A percentile compares a stretch with the other conserved stretches of the same genome.
Evolutionary conservation across 1,140 invertebrate species (phyloP).

Genomic region (Drosophila jambulina): DNA sequence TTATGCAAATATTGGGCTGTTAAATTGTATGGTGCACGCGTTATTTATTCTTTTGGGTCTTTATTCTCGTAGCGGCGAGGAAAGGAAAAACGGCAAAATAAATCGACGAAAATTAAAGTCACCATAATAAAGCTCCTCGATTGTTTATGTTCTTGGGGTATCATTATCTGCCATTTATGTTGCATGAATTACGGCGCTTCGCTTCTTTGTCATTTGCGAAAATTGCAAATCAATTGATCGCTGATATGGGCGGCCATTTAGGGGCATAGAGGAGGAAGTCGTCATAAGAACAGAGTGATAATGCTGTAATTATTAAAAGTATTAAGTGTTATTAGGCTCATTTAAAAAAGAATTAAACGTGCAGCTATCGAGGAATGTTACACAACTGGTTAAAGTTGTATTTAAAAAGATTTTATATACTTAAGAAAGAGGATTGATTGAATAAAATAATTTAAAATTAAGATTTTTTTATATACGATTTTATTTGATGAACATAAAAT

Average conservation of each 20-base stretch:
- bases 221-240: slow-evolving; percentile 57
- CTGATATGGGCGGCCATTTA: slow-evolving; percentile 21
- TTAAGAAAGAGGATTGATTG: background rate
- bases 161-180: slow-evolving; percentile 74
- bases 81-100: slow-evolving; percentile 27
- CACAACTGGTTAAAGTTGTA: background rate
- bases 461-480: background rate
- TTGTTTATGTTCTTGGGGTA: slow-evolving; percentile 35
- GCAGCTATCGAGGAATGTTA: background rate
- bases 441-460: background rate
- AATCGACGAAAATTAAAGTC: slow-evolving; percentile 46
- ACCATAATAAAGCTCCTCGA: slow-evolving; percentile 48
- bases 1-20: slow-evolving; percentile 81
- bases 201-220: slow-evolving; percentile 63
- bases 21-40: slow-evolving; percentile 76
- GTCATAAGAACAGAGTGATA: slow-evolving; percentile 11
- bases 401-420: background rate
- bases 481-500: background rate
- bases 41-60: slow-evolving; percentile 73
- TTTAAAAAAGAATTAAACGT: background rate
- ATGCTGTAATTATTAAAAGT: slow-evolving; percentile 16
- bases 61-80: slow-evolving; percentile 32
- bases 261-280: slow-evolving; percentile 15
- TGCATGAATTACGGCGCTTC: slow-evolving; percentile 79
- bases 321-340: slow-evolving; percentile 1